phyloP scores from a whole-genome alignment of 1,140 invertebrate species.

The Maconellicoccus hirsutus region DNA sequence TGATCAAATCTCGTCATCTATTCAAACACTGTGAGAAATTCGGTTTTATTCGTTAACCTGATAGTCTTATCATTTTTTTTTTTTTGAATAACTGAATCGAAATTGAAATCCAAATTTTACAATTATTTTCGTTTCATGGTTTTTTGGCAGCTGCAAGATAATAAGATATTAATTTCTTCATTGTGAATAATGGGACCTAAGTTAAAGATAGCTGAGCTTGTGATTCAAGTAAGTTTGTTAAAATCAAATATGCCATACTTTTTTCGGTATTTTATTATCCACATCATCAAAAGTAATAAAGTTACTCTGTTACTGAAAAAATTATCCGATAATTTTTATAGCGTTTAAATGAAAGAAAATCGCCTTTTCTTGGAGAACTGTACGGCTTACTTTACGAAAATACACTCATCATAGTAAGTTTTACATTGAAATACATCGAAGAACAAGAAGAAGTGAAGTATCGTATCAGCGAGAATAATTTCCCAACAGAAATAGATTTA shows the following conservation, averaged over 20 bases:
- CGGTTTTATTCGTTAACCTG: too few relatives aligned
- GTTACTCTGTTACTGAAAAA: background rate
- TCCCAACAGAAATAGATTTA: constrained; percentile 4
- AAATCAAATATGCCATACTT: background rate
- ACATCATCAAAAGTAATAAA: background rate
- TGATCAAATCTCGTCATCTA: too few relatives aligned
- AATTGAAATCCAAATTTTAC: too few relatives aligned
- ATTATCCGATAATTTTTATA: background rate
- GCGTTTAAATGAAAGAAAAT: constrained; percentile 16
- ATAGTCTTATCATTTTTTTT: too few relatives aligned
- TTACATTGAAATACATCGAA: constrained; percentile 10
- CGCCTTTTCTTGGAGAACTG: background rate
- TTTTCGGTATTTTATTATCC: background rate
- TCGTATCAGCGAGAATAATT: constrained; percentile 16
- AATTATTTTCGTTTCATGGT: too few relatives aligned
- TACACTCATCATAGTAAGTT: constrained; percentile 6
- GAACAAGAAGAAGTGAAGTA: constrained; percentile 11
- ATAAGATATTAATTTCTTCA: too few relatives aligned
- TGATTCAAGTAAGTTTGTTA: constrained; percentile 7
- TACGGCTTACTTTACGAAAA: background rate
- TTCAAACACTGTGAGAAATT: too few relatives aligned
- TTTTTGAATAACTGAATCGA: too few relatives aligned
- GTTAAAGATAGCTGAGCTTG: background rate
- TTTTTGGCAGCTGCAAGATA: too few relatives aligned
- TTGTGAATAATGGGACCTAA: background rate